Percentiles rank a stretch among this genome's conserved stretches.
Conservation (phyloP, 2,797 vertebrate genomes). For the Enteromius argenteus region DNA sequence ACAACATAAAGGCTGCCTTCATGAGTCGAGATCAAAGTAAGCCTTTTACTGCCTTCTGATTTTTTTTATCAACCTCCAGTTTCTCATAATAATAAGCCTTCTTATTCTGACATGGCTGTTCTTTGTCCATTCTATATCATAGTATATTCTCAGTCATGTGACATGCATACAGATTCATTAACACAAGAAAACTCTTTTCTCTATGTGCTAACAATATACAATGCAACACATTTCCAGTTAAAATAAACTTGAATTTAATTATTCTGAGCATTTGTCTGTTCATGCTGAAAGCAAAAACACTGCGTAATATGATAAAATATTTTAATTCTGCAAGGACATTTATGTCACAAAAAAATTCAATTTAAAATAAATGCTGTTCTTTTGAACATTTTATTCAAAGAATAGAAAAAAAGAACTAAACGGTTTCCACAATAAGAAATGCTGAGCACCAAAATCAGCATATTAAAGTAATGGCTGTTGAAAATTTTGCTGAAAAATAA, state of each 20-base stretch:
- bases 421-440: not conserved
- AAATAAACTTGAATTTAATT: no score
- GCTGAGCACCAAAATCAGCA: not conserved
- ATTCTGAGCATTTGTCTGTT: not conserved
- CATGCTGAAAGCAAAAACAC: not conserved
- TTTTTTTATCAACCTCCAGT: not conserved
- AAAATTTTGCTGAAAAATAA: not conserved
- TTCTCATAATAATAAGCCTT: not conserved
- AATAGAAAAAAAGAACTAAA: not conserved
- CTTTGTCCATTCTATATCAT: not conserved
- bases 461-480: not conserved
- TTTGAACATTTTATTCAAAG: not conserved
- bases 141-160: not conserved
- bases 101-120: not conserved
- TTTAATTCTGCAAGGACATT: not conserved
- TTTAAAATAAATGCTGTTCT: not conserved
- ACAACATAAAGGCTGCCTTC: conserved; percentile 87
- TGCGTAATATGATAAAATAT: not conserved
- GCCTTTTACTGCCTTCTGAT: not conserved
- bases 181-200: not conserved
- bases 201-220: not conserved
- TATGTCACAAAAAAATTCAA: not conserved
- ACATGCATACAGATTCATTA: not conserved
- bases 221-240: not conserved
- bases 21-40: conserved; percentile 92